Percentiles rank a stretch among this genome's conserved stretches.
These are phyloP conservation scores for Nomada hirtipes DNA, from an alignment of 2,888 invertebrate genomes.

Conservation along the genomic window DNA sequence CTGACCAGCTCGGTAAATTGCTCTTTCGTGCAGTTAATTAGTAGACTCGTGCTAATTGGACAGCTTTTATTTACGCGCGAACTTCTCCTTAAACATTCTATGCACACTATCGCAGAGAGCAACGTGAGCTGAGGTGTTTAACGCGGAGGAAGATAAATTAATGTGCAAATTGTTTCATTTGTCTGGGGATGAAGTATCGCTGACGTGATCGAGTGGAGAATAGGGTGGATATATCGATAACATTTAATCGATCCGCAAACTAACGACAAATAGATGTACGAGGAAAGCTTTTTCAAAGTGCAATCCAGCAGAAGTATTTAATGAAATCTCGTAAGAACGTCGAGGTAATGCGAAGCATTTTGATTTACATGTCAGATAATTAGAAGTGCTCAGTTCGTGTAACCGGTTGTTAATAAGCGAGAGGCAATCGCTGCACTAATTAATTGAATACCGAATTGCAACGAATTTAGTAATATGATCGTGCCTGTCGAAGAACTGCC, in stretches of 20 bases:
- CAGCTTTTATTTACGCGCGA: slow-evolving; percentile 6
- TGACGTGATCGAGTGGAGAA: slow-evolving; percentile 8
- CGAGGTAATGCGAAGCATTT: background rate
- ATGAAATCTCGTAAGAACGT: background rate
- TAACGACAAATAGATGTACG: too few species aligned
- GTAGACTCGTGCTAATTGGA: slow-evolving; percentile 11
- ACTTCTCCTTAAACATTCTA: background rate
- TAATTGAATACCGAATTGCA: background rate
- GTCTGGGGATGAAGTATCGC: slow-evolving; percentile 13
- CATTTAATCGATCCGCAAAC: background rate
- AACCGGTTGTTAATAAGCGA: slow-evolving; percentile 1
- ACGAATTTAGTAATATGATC: background rate
- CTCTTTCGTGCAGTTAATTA: background rate
- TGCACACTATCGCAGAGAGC: background rate
- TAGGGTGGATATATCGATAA: background rate
- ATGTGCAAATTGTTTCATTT: slow-evolving; percentile 19
- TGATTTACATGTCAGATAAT: background rate
- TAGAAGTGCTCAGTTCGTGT: background rate
- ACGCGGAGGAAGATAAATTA: slow-evolving; percentile 20
- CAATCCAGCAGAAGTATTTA: background rate
- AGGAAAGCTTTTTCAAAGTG: too few species aligned
- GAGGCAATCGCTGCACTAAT: background rate
- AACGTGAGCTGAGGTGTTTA: background rate
- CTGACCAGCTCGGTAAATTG: background rate
- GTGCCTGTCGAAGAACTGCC: background rate